phyloP scores from a whole-genome alignment of 1,140 invertebrate genomes.

The Neodiprion fabricii region DNA sequence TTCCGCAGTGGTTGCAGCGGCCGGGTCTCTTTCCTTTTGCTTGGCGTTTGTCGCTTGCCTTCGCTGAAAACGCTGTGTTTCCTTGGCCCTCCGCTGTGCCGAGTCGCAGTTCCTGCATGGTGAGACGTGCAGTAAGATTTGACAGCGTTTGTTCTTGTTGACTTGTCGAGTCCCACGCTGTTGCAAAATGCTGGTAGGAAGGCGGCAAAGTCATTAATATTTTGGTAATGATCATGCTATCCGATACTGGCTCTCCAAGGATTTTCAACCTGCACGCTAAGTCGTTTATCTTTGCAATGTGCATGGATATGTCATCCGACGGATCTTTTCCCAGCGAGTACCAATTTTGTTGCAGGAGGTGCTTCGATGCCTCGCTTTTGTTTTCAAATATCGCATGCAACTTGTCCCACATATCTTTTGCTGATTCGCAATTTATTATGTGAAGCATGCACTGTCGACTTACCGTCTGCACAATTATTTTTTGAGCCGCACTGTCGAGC shows the following conservation, averaged over 20 bases:
- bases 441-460: conserved; percentile 38
- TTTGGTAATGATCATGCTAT: conserved; percentile 37
- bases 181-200: conserved; percentile 34
- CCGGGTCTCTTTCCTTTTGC: too few relatives aligned
- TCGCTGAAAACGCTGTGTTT: not conserved
- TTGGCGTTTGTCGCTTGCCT: not conserved
- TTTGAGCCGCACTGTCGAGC: conserved; percentile 26
- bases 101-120: conserved; percentile 31
- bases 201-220: conserved; percentile 38
- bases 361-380: conserved; percentile 34
- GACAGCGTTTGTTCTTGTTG: conserved; percentile 31
- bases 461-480: conserved; percentile 30
- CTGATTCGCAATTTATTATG: conserved; percentile 43
- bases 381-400: conserved; percentile 43
- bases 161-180: conserved; percentile 39
- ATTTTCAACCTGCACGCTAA: conserved; percentile 32
- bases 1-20: conserved; percentile 8
- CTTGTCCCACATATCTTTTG: conserved; percentile 46
- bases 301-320: conserved; percentile 24
- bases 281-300: conserved; percentile 31
- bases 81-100: conserved; percentile 13
- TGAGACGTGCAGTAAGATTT: conserved; percentile 31
- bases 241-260: conserved; percentile 31
- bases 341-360: conserved; percentile 40
- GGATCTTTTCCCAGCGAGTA: conserved; percentile 28